Evolutionary conservation across 2,113 vertebrate species (phyloP).

Genomic region (Rhinopithecus roxellana): DNA sequence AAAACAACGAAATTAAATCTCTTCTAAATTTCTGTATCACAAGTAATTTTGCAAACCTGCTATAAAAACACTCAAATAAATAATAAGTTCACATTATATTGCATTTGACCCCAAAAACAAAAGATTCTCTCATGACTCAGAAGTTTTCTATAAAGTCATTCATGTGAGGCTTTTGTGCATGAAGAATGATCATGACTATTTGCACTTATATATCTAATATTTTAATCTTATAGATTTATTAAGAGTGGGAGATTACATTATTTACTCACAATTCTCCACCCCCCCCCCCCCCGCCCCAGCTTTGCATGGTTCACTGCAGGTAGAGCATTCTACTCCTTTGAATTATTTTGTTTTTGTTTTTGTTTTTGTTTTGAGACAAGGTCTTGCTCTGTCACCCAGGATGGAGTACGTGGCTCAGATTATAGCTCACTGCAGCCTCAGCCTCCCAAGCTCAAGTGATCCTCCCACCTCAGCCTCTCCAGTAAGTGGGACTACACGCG

Average conservation of each 20-base stretch:
- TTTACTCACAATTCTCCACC: background rate
- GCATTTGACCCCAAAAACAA: background rate
- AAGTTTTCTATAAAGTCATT: conserved; percentile 7
- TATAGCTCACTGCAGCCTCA: too few species aligned
- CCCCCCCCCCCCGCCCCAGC: too few species aligned
- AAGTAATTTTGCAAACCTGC: conserved; percentile 12
- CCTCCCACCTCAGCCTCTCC: too few species aligned
- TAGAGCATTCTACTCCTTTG: background rate
- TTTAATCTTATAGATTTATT: background rate
- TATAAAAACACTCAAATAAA: conserved; percentile 16
- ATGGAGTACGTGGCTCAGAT: too few species aligned
- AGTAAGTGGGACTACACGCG: rapidly evolving
- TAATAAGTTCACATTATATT: background rate
- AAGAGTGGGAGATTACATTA: background rate
- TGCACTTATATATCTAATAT: background rate
- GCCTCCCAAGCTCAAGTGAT: too few species aligned
- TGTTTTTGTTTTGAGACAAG: too few species aligned
- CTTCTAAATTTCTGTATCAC: conserved; percentile 8
- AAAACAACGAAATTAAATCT: background rate
- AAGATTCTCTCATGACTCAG: background rate
- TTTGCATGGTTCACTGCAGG: background rate
- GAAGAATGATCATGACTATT: background rate
- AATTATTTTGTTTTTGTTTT: too few species aligned
- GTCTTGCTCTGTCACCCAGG: too few species aligned
- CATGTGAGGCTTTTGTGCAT: background rate